These are phyloP conservation scores for Gerris lacustris DNA, from an alignment of 2,888 invertebrate species.

Conservation along the genomic window DNA sequence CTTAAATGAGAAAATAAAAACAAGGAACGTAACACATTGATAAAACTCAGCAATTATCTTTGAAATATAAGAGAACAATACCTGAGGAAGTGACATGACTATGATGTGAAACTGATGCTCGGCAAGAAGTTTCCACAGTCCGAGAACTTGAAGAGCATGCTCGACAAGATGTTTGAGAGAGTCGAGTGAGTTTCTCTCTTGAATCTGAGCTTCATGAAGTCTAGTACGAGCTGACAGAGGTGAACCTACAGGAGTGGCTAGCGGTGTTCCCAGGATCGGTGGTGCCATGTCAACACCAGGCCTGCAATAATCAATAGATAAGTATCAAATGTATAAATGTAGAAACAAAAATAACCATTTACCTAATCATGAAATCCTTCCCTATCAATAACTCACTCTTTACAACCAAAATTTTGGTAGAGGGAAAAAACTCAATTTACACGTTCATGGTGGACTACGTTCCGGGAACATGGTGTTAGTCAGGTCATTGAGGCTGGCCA, in stretches of 20 bases:
- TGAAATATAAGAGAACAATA: conserved; percentile 12
- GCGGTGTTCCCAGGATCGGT: conserved; percentile 7
- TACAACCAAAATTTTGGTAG: no score
- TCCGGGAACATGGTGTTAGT: no score
- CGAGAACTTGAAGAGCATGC: conserved; percentile 77
- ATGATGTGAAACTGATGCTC: conserved; percentile 83
- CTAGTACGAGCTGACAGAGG: conserved; percentile 16
- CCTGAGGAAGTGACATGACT: conserved; percentile 45
- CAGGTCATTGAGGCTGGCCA: no score
- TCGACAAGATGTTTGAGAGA: conserved; percentile 60
- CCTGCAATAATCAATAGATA: not conserved
- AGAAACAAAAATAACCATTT: not conserved
- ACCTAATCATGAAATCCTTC: not conserved
- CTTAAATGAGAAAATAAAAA: no score
- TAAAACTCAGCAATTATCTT: no score
- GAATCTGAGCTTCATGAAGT: conserved; percentile 36
- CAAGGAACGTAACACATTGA: no score
- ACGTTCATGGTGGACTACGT: no score
- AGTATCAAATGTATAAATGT: not conserved
- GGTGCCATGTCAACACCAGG: not conserved
- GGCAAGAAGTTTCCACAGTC: conserved; percentile 82
- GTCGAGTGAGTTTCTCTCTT: conserved; percentile 64
- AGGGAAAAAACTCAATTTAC: no score
- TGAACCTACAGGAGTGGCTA: not conserved
- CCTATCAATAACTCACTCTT: not conserved